These are phyloP conservation scores for Ormyrus labotus DNA, from an alignment of 2,888 invertebrate genomes.

Conservation along the genomic window DNA sequence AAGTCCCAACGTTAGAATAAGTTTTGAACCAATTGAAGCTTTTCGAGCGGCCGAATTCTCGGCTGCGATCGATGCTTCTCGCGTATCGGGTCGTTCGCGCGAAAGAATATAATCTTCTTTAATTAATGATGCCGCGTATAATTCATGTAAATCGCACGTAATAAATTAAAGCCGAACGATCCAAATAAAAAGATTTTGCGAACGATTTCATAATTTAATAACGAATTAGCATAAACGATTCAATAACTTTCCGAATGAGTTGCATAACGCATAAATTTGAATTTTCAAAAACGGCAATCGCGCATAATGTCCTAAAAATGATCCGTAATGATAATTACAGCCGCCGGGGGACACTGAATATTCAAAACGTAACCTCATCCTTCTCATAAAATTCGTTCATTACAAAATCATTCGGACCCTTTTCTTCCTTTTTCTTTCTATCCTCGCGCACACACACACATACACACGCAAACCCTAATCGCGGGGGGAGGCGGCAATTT, in stretches of 20 bases:
- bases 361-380: slow-evolving; percentile 27
- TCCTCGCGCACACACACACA: too few relatives aligned
- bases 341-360: slow-evolving; percentile 7
- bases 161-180: neutral
- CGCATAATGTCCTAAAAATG: slow-evolving; percentile 10
- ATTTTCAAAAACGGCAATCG: neutral
- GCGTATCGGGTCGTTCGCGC: too few relatives aligned
- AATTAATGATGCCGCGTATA: too few relatives aligned
- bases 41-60: neutral
- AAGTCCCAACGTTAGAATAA: neutral
- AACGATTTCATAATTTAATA: slow-evolving; percentile 1
- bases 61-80: too few relatives aligned
- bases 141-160: neutral
- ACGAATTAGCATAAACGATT: neutral
- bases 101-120: too few relatives aligned
- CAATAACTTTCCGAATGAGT: neutral
- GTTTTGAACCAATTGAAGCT: neutral
- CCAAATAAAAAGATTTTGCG: neutral
- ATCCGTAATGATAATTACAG: slow-evolving; percentile 21
- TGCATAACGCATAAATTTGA: neutral
- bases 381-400: slow-evolving; percentile 28
- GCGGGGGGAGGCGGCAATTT: neutral
- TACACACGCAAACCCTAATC: too few relatives aligned
- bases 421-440: neutral
- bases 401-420: slow-evolving; percentile 29